phyloP scores from a whole-genome alignment of 2,797 vertebrate species.

The Chaunax sp. region DNA sequence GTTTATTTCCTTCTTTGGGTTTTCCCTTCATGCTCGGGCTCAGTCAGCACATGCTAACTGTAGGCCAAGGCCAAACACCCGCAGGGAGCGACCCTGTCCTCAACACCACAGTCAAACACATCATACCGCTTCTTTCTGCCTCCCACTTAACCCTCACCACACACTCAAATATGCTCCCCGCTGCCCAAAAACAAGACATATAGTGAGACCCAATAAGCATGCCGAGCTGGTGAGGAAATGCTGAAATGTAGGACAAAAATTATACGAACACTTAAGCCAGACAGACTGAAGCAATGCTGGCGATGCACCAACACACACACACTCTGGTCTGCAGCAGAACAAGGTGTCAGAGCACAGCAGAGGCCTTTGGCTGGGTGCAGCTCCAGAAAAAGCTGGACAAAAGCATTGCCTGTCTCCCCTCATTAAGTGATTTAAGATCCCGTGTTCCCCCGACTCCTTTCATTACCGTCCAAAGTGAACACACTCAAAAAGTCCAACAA shows the following conservation, averaged over 20 bases:
- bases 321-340: conserved; percentile 64
- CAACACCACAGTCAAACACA: conserved; percentile 38
- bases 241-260: conserved; percentile 42
- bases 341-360: conserved; percentile 82
- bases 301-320: conserved; percentile 55
- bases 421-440: conserved; percentile 84
- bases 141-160: conserved; percentile 59
- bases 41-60: conserved; percentile 53
- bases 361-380: conserved; percentile 76
- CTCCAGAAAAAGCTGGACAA: conserved; percentile 79
- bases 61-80: conserved; percentile 63
- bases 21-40: conserved; percentile 39
- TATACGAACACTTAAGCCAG: conserved; percentile 30
- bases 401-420: conserved; percentile 81
- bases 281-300: conserved; percentile 54
- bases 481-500: conserved; percentile 73
- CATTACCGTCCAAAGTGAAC: conserved; percentile 77
- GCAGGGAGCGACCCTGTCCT: conserved; percentile 59
- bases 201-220: conserved; percentile 50
- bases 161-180: conserved; percentile 56
- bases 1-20: conserved; percentile 46
- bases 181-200: conserved; percentile 42
- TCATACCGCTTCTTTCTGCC: conserved; percentile 42
- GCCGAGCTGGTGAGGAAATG: conserved; percentile 43
- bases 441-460: conserved; percentile 76